Conservation (phyloP, 2,888 invertebrate species). For the Drosophila trichaetosa region DNA sequence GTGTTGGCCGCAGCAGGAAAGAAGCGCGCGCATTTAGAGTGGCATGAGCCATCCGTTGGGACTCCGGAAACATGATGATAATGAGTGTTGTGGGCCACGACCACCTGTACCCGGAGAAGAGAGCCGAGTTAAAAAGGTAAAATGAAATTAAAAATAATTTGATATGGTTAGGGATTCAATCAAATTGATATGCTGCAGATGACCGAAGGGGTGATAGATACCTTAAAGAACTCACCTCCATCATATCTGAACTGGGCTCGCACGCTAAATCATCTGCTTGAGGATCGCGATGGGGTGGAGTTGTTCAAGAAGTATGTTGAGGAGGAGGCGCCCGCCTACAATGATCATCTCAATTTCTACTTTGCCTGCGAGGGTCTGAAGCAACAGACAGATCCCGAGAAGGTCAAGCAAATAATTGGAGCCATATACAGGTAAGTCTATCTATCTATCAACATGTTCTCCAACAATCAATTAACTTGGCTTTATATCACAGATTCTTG, state of each 20-base stretch:
- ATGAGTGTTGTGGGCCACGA: slow-evolving; percentile 88
- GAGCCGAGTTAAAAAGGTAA: slow-evolving; percentile 85
- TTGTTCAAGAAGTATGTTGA: slow-evolving; percentile 93
- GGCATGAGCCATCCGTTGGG: slow-evolving; percentile 85
- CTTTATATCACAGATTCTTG: slow-evolving; percentile 87
- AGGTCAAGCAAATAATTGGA: slow-evolving; percentile 91
- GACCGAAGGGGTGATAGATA: slow-evolving; percentile 85
- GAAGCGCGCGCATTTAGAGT: slow-evolving; percentile 65
- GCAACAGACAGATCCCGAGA: slow-evolving; percentile 90
- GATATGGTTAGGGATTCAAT: background rate
- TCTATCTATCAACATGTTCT: too few species aligned
- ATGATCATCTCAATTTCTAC: slow-evolving; percentile 95
- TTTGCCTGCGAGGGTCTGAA: slow-evolving; percentile 96
- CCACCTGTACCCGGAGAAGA: slow-evolving; percentile 93
- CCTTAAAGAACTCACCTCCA: slow-evolving; percentile 86
- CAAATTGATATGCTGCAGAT: slow-evolving; percentile 69
- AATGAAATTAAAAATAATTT: background rate
- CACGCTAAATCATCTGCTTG: slow-evolving; percentile 92
- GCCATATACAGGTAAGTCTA: slow-evolving; percentile 90
- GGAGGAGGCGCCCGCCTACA: slow-evolving; percentile 91
- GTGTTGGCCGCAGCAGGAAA: slow-evolving; percentile 28
- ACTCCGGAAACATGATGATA: slow-evolving; percentile 85
- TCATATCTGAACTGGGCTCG: slow-evolving; percentile 95
- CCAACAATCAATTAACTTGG: background rate
- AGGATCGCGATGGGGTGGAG: slow-evolving; percentile 95